Conservation (phyloP, 2,888 invertebrate genomes). For the Aspidapion aeneum region DNA sequence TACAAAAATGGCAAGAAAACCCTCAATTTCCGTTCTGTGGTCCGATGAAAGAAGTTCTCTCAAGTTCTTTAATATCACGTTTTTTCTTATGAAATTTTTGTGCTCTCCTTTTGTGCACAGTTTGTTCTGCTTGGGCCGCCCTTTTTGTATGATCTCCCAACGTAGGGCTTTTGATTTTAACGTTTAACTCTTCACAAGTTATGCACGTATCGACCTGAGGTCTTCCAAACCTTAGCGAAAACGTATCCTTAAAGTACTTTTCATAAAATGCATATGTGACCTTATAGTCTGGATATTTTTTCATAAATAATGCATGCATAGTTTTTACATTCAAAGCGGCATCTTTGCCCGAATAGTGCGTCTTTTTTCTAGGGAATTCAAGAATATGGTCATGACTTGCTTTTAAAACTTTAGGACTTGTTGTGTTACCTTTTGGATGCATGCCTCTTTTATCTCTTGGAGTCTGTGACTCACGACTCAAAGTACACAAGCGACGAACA, state of each 20-base stretch:
- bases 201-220: slow-evolving; percentile 21
- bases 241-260: slow-evolving; percentile 16
- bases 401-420: slow-evolving; percentile 12
- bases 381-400: slow-evolving; percentile 20
- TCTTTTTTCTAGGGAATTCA: slow-evolving; percentile 15
- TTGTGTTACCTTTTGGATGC: slow-evolving; percentile 18
- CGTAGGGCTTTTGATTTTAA: slow-evolving; percentile 9
- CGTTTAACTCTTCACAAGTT: slow-evolving; percentile 17
- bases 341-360: too few relatives aligned
- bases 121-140: slow-evolving; percentile 23
- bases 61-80: neutral
- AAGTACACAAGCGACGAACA: too few relatives aligned
- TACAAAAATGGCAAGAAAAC: too few relatives aligned
- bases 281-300: neutral
- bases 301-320: too few relatives aligned
- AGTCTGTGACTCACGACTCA: too few relatives aligned
- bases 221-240: slow-evolving; percentile 17
- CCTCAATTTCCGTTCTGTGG: too few relatives aligned
- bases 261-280: neutral
- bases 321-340: too few relatives aligned
- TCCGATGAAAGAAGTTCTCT: too few relatives aligned
- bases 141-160: slow-evolving; percentile 20
- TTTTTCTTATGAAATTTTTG: slow-evolving; percentile 29
- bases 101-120: slow-evolving; percentile 27
- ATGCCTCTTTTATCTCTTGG: too few relatives aligned